phyloP scores from a whole-genome alignment of 2,888 invertebrate species.

The Sialis fuliginosa region DNA sequence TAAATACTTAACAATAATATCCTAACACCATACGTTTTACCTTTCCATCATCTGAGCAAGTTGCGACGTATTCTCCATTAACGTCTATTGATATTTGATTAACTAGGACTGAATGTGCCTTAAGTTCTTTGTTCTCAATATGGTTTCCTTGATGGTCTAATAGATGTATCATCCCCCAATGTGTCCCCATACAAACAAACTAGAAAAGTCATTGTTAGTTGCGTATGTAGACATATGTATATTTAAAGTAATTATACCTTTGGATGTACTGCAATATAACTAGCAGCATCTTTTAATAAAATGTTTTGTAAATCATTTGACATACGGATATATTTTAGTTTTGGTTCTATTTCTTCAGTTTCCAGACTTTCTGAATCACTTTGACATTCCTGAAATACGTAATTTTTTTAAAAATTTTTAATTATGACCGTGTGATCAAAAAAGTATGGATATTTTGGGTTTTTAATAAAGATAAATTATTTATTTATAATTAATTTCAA shows the following conservation, averaged over 20 bases:
- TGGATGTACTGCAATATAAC: slow-evolving; percentile 83
- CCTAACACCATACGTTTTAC: slow-evolving; percentile 21
- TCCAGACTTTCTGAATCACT: slow-evolving; percentile 24
- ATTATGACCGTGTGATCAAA: no score
- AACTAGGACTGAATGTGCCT: slow-evolving; percentile 74
- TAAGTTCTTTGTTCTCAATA: slow-evolving; percentile 48
- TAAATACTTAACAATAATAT: background rate
- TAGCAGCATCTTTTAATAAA: slow-evolving; percentile 69
- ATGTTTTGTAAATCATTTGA: slow-evolving; percentile 75
- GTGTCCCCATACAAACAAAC: slow-evolving; percentile 86
- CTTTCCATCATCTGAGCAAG: slow-evolving; percentile 81
- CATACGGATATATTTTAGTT: slow-evolving; percentile 79
- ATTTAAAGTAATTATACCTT: slow-evolving; percentile 36
- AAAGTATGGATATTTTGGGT: no score
- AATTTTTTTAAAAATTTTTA: no score
- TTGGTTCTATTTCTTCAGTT: slow-evolving; percentile 57
- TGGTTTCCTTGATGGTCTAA: slow-evolving; percentile 86
- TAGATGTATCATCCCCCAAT: slow-evolving; percentile 78
- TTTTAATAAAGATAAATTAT: no score
- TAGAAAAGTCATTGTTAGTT: slow-evolving; percentile 18
- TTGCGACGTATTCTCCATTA: slow-evolving; percentile 86
- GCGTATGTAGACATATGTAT: slow-evolving; percentile 1
- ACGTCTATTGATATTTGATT: slow-evolving; percentile 89
- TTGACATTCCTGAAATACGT: background rate
- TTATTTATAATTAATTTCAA: no score